These are phyloP conservation scores for Neuroscelio doddi DNA, from an alignment of 2,888 invertebrate genomes.

Conservation along the genomic window DNA sequence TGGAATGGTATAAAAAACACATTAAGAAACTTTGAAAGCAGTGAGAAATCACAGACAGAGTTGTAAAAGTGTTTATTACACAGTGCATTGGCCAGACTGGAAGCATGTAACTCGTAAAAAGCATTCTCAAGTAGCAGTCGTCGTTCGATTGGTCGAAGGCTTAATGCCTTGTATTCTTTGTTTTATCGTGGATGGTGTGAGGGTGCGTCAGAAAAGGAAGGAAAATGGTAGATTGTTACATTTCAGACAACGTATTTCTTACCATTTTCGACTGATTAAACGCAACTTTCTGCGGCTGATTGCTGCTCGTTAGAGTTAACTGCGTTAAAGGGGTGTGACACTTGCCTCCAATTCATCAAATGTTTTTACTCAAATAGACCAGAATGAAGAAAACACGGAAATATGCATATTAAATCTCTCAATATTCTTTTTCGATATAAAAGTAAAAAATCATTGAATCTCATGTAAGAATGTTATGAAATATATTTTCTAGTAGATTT, in stretches of 20 bases:
- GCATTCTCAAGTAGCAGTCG: slow-evolving; percentile 18
- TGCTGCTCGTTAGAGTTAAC: slow-evolving; percentile 34
- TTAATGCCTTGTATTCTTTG: slow-evolving; percentile 3
- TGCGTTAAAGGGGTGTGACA: slow-evolving; percentile 21
- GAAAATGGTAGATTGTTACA: neutral
- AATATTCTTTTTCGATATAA: too few species aligned
- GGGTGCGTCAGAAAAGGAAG: neutral
- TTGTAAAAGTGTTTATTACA: slow-evolving; percentile 41
- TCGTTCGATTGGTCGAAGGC: slow-evolving; percentile 7
- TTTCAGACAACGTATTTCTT: slow-evolving; percentile 24
- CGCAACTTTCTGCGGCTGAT: slow-evolving; percentile 43
- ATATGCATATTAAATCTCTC: neutral
- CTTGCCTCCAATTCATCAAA: slow-evolving; percentile 20
- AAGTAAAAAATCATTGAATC: too few species aligned
- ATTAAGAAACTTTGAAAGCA: slow-evolving; percentile 16
- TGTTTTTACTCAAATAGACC: slow-evolving; percentile 18
- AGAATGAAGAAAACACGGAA: too few species aligned
- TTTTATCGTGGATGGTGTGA: neutral
- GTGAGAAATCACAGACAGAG: slow-evolving; percentile 9
- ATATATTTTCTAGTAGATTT: slow-evolving; percentile 11
- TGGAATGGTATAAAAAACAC: too few species aligned
- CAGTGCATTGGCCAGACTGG: neutral
- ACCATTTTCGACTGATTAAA: slow-evolving; percentile 30
- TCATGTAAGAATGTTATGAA: too few species aligned
- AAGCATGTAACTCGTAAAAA: slow-evolving; percentile 43